Base-by-base conservation (phyloP, 1,140 invertebrate species). In the Galleria mellonella region DNA sequence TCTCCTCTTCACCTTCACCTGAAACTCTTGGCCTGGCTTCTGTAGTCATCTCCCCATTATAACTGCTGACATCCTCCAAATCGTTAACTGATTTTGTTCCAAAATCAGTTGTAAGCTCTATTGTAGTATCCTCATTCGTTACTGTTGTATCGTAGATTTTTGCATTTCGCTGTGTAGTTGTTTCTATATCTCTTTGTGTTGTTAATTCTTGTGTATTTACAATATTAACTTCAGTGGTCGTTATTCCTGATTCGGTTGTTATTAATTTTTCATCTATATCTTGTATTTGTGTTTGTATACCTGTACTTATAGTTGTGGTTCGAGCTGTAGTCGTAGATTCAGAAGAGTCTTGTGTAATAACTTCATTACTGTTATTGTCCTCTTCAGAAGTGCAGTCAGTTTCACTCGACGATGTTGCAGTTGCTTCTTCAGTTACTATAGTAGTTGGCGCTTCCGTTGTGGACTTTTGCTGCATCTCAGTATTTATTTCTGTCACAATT, bases 291-390 rank as follows among this genome's bases (percentile, higher is more conserved):
- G 17, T 23, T 3, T 23, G 17, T 23, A 6, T 23, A 23, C 2
- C 6, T 23, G 17, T 23, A 23, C 2, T 23, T 23, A 23, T 23
- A 23, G 17, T 3, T 23, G 17, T 23, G 2, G 28, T 58, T 48
- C 62, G 51, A 15, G 45, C 12, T 36, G 14, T 39, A 40, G 55
- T 58, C 8, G 52, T 63, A 46, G 45, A 32, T 53, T 53, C 38
- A 32, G 50, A 47, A 35, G 57, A 32, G n/a, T 63, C 53, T 45
- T 62, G 49, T 35, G 66, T 67, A 38, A 76, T 67, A 4, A 79
- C 62, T 54, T 83, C 78, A 43, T 84, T 84, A 41, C 69, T 75
- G 9, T 58, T 53, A 32, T 66, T 77, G 30, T 69, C 77, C 43
- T 77, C 72, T 54, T 77, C 69, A 12, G 74, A 66, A 47, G 55